These are phyloP conservation scores for Scolopax mira DNA, from an alignment of 2,113 vertebrate species.

Conservation along the genomic window DNA sequence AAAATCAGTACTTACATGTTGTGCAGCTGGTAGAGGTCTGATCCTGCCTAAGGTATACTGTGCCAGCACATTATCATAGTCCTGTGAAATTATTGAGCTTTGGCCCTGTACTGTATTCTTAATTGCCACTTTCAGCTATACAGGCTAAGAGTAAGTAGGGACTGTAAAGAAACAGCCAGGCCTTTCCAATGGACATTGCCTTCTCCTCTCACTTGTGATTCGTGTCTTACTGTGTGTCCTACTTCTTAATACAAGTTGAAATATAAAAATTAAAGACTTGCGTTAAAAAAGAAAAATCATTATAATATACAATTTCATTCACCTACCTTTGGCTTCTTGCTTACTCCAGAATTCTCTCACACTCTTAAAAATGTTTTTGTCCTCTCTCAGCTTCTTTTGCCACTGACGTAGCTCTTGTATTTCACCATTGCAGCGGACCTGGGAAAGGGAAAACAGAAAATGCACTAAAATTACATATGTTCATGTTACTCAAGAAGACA, in stretches of 20 bases:
- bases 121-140: background rate
- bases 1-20: background rate
- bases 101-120: background rate
- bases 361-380: conserved; percentile 75
- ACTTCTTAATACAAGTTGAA: background rate
- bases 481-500: background rate
- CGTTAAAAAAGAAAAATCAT: background rate
- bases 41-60: background rate
- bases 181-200: background rate
- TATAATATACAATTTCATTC: background rate
- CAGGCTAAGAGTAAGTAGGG: background rate
- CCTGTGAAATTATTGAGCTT: background rate
- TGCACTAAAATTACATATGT: background rate
- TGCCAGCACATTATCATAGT: background rate
- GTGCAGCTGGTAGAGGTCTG: background rate
- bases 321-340: conserved; percentile 84
- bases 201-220: background rate
- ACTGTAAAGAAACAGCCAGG: background rate
- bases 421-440: conserved; percentile 83
- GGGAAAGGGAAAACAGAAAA: background rate
- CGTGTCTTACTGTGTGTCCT: background rate
- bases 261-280: background rate
- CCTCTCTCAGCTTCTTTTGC: conserved; percentile 85
- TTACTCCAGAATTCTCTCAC: conserved; percentile 84
- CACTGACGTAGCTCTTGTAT: conserved; percentile 90